A percentile compares a stretch with the other conserved stretches of the same genome.
These are phyloP conservation scores for Thymelicus acteon DNA, from an alignment of 2,888 invertebrate species.

Conservation along the genomic window DNA sequence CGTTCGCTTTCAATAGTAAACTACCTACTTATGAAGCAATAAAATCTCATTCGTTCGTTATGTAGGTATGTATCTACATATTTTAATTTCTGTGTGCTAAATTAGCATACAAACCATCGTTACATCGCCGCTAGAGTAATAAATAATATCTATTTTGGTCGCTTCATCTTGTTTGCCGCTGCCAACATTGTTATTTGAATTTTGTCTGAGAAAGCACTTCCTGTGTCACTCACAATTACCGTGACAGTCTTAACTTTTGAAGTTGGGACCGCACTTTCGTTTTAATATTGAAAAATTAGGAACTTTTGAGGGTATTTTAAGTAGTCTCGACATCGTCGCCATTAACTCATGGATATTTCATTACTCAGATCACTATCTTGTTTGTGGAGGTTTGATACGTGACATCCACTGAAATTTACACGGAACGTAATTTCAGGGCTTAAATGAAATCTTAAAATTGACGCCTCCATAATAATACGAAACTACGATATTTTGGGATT, in stretches of 20 bases:
- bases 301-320: neutral
- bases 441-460: too few relatives aligned
- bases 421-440: too few relatives aligned
- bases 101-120: too few relatives aligned
- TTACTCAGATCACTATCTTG: neutral
- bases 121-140: neutral
- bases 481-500: too few relatives aligned
- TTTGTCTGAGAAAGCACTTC: neutral
- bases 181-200: constrained; percentile 1
- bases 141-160: neutral
- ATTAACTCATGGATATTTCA: neutral
- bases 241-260: neutral
- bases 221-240: constrained; percentile 1
- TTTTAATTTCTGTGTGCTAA: too few relatives aligned
- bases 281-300: neutral
- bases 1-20: too few relatives aligned
- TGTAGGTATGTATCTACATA: too few relatives aligned
- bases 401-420: too few relatives aligned
- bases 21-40: too few relatives aligned
- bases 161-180: neutral
- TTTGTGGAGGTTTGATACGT: too few relatives aligned
- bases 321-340: neutral
- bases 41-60: too few relatives aligned
- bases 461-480: too few relatives aligned
- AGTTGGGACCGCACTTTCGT: neutral